Base-by-base conservation (phyloP, 1,140 invertebrate species). In the Bradynema listronoti region DNA sequence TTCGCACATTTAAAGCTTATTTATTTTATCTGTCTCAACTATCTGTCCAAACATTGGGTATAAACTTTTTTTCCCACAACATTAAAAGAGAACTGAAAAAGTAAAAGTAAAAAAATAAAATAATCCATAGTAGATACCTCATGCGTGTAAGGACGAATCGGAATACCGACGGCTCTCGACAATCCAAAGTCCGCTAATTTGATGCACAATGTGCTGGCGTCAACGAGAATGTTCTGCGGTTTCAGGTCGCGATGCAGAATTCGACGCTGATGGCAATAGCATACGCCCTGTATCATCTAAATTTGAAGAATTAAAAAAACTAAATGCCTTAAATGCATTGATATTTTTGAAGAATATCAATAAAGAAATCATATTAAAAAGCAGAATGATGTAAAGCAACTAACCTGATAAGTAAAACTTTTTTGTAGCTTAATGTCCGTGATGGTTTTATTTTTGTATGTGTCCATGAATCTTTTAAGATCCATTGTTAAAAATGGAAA, bases 401-500 rank as follows among this genome's bases (percentile, higher is more conserved):
- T 85, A 43, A 97, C 91, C 85, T 98, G 67, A 36, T 45, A 72
- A 1, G 60, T 24, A 27, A 69, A 69, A 19, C 50, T 72, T 55
- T 69, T 69, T 16, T 71, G 22, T 39, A 72, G 32, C 22, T 34
- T 27, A 32, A 19, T 29, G 9, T 67, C 63, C 56, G 72, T 33
- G 4, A 27, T 32, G 7, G 24, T 33, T 19, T 33, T 16, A 19
- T 69, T 80, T 9, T 85, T 85, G 56, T 94, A 83, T 24, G 84
- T 86, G 79, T 99, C 93, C 82, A 99, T 86, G 72, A 93, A 97
- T 79, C 91, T 91, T 77, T 96, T 98, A 59, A 99, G 82, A 81
- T 99, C 95, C 92, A 98, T 97, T 1, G 87, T 87, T 0, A 98
- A 81, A 80, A 90, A 98, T 79, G 99, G 95, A 82, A 99, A 99